Base-by-base conservation (phyloP, 1,140 invertebrate genomes). In the Lineus longissimus region DNA sequence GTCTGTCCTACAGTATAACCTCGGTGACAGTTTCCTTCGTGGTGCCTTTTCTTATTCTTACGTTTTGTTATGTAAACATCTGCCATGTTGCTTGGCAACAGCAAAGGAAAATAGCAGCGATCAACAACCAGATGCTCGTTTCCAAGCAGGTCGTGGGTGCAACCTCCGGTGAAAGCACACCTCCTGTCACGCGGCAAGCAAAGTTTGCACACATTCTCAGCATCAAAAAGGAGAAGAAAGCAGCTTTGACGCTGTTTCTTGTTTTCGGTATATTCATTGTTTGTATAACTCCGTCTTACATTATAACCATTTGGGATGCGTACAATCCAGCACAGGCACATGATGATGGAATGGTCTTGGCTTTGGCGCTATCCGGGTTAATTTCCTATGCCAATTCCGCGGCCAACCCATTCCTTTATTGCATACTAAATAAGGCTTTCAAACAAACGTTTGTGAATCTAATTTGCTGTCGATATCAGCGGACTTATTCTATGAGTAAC, bases 1-100 rank as follows among this genome's bases (percentile, higher is more conserved):
- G n/a, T n/a, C 6, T 23, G 25, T 19, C 47, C 4, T 51, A 51
- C 25, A 51, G 47, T n/a, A 23, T 51, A 19, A 51, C 47, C 4
- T 51, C 47, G 9, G n/a, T 51, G 19, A 27, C 25, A 19, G 47
- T 51, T 7, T 51, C 19, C 6, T 51, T 7, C 47, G n/a, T 51
- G n/a, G 47, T 51, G n/a, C 47, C 47, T 19, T 51, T 51, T 51
- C 25, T 51, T 27, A 51, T 51, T 27, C 47, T 51, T 4, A n/a
- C 47, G 6, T 51, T 51, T n/a, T 51, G 47, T 27, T 51, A 51
- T n/a, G n/a, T n/a, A 51, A 51, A 27, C 9, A 51, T 51, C n/a
- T 51, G n/a, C 25, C 47, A 51, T n/a, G 47, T 51, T 4, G 47
- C 47, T 27, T n/a, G 47, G 6, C 47, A 51, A 51, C 47, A 51